These are phyloP conservation scores for Dicycla oo DNA, from an alignment of 2,888 invertebrate genomes.

Conservation along the genomic window DNA sequence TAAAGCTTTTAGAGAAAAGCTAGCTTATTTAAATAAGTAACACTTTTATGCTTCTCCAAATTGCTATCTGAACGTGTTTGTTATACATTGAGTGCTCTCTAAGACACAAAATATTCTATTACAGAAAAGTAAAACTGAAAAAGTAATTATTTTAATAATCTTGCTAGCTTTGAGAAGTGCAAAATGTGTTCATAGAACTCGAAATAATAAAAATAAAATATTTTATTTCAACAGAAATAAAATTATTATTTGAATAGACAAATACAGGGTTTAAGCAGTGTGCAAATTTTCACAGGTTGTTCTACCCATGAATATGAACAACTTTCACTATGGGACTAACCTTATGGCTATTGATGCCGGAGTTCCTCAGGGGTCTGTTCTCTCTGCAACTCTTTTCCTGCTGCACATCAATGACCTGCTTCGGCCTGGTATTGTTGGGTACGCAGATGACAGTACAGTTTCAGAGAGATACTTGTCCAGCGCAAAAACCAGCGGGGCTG, in stretches of 20 bases:
- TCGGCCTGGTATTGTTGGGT: too few relatives aligned
- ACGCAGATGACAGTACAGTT: too few relatives aligned
- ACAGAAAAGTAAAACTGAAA: neutral
- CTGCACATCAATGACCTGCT: too few relatives aligned
- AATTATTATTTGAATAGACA: neutral
- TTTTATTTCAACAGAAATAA: neutral
- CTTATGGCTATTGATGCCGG: too few relatives aligned
- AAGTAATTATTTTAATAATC: neutral
- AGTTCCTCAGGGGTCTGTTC: too few relatives aligned
- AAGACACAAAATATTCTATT: neutral
- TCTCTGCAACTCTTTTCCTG: too few relatives aligned
- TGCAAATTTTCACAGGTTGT: too few relatives aligned
- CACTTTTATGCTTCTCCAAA: neutral
- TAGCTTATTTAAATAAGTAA: neutral
- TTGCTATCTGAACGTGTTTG: neutral
- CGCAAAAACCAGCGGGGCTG: too few relatives aligned
- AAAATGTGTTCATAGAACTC: neutral
- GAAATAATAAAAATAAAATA: neutral
- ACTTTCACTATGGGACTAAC: too few relatives aligned
- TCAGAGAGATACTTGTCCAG: too few relatives aligned
- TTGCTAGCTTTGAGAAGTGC: neutral
- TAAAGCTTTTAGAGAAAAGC: neutral
- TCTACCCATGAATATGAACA: too few relatives aligned
- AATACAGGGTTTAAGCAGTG: too few relatives aligned
- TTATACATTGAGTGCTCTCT: constrained; percentile 1